Conservation (phyloP, 2,888 invertebrate species). For the Tinea trinotella region DNA sequence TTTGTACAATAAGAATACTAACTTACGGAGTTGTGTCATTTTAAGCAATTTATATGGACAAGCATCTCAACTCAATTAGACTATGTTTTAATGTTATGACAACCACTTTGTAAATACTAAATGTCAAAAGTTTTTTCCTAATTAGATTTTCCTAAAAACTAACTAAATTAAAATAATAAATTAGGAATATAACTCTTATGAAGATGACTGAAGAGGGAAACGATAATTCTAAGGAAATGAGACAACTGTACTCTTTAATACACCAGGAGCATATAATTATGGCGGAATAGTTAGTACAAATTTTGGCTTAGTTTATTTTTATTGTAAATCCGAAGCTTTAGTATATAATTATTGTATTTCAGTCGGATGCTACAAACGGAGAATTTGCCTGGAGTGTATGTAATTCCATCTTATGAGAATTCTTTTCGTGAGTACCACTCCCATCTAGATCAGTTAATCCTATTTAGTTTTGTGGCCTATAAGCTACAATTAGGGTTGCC, state of each 20-base stretch:
- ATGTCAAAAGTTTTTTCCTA: too few species aligned
- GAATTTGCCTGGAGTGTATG: conserved; percentile 90
- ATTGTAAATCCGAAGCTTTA: background rate
- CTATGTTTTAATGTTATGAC: too few species aligned
- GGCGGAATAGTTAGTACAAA: conserved; percentile 87
- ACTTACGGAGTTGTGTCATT: too few species aligned
- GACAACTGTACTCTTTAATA: conserved; percentile 81
- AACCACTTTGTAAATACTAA: too few species aligned
- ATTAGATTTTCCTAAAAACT: too few species aligned
- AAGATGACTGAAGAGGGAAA: conserved; percentile 45
- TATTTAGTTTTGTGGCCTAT: too few species aligned
- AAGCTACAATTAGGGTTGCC: too few species aligned
- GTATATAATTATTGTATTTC: conserved; percentile 35
- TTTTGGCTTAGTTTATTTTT: background rate
- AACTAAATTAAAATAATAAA: background rate
- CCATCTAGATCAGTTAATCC: background rate
- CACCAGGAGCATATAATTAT: conserved; percentile 92
- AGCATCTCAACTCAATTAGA: too few species aligned
- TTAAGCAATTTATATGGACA: too few species aligned
- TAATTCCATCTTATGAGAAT: conserved; percentile 90
- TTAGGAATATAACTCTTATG: conserved; percentile 1
- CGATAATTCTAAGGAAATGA: conserved; percentile 66
- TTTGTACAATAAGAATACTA: too few species aligned
- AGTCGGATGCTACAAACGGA: conserved; percentile 90
- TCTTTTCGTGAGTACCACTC: conserved; percentile 79